Evolutionary conservation across 2,797 vertebrate genomes (phyloP).

Genomic region (Notoglanidium macrostoma): DNA sequence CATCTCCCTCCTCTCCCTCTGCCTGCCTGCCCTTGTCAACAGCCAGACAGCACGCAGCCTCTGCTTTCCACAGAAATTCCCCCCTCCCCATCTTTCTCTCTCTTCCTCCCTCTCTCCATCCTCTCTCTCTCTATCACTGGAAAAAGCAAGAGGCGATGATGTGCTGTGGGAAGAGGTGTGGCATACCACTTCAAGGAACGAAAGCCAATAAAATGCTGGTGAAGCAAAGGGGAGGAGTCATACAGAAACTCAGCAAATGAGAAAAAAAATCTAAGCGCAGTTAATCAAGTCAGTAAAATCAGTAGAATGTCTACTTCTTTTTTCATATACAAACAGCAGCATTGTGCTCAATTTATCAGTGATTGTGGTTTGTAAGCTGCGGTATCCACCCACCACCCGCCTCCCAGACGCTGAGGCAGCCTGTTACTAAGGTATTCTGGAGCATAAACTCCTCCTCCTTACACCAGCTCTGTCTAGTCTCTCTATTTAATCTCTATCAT

Average conservation of each 20-base stretch:
- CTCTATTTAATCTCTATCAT: neutral
- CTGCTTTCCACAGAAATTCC: constrained; percentile 68
- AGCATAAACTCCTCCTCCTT: constrained; percentile 60
- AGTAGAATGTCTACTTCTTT: constrained; percentile 37
- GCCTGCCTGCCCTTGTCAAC: constrained; percentile 60
- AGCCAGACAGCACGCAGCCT: constrained; percentile 64
- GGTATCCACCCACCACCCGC: constrained; percentile 53
- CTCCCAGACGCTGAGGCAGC: constrained; percentile 72
- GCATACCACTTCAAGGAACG: constrained; percentile 52
- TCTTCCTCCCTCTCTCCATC: constrained; percentile 53
- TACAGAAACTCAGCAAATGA: constrained; percentile 46
- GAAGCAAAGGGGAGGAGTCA: constrained; percentile 50
- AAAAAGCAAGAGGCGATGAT: constrained; percentile 56
- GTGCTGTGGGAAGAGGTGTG: constrained; percentile 60
- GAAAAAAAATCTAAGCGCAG: constrained; percentile 44
- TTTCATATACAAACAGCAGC: constrained; percentile 36
- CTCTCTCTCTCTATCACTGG: constrained; percentile 42
- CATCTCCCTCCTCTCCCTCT: constrained; percentile 52
- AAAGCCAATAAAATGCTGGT: constrained; percentile 38
- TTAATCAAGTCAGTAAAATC: constrained; percentile 42
- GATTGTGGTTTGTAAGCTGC: constrained; percentile 44
- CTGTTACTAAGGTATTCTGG: constrained; percentile 81
- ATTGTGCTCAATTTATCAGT: constrained; percentile 57
- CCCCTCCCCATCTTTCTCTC: constrained; percentile 58
- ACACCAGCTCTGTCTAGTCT: constrained; percentile 53